phyloP scores from a whole-genome alignment of 2,113 vertebrate genomes.

The Halcyon malimbica region DNA sequence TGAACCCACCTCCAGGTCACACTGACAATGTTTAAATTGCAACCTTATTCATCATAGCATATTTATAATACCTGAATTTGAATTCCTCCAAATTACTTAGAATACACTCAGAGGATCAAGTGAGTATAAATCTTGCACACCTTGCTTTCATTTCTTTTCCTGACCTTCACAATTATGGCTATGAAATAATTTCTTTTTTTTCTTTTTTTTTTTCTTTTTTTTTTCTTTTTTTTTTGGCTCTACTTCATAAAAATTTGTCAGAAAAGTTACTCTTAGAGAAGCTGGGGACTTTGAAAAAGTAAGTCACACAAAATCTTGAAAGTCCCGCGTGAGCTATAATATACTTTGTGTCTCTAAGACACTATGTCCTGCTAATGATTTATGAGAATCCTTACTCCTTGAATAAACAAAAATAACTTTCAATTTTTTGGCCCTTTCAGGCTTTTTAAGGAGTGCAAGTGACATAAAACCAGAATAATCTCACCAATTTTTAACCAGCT shows the following conservation, averaged over 20 bases:
- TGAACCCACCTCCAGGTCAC: not conserved
- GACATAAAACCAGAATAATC: not conserved
- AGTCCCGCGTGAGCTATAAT: not conserved
- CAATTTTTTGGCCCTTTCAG: not conserved
- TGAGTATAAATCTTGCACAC: not conserved
- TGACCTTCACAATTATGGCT: not conserved
- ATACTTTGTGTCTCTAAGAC: not conserved
- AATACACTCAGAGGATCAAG: not conserved
- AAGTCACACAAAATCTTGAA: not conserved
- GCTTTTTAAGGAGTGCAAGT: not conserved
- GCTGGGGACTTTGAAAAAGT: not conserved
- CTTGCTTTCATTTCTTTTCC: not conserved
- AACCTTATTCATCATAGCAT: not conserved
- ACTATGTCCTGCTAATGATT: not conserved
- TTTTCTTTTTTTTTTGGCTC: not conserved
- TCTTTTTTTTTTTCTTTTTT: no score
- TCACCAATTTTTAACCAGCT: not conserved
- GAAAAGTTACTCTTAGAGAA: not conserved
- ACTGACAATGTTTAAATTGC: not conserved
- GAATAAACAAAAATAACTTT: not conserved
- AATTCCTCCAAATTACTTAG: conserved; percentile 1
- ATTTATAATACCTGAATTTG: not conserved
- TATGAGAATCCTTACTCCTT: not conserved
- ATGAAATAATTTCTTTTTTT: not conserved
- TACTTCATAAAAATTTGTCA: not conserved